Percentiles rank a stretch among this genome's conserved stretches.
These are phyloP conservation scores for Thereva unica DNA, from an alignment of 2,888 invertebrate genomes.

Conservation along the genomic window DNA sequence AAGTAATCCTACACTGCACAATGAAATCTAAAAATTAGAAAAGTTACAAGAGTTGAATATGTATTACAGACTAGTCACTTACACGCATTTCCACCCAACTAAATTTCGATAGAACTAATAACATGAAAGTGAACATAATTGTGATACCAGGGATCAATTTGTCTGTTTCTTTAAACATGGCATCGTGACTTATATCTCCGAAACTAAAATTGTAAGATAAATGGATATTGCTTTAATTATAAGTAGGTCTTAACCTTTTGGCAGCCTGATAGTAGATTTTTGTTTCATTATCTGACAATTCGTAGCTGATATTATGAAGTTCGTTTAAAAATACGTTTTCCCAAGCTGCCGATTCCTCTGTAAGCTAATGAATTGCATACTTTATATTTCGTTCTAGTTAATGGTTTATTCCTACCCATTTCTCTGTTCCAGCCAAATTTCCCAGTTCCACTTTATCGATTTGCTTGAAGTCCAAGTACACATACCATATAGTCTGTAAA, in stretches of 20 bases:
- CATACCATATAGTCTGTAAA: slow-evolving; percentile 67
- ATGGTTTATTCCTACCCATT: slow-evolving; percentile 63
- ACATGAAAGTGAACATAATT: slow-evolving; percentile 76
- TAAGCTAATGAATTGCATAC: slow-evolving; percentile 51
- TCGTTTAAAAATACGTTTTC: slow-evolving; percentile 63
- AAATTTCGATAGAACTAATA: slow-evolving; percentile 71
- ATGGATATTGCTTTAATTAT: background rate
- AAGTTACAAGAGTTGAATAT: background rate
- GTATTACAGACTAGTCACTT: slow-evolving; percentile 46
- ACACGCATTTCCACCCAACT: slow-evolving; percentile 76
- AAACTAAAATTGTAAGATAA: slow-evolving; percentile 60
- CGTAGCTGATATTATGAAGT: slow-evolving; percentile 54
- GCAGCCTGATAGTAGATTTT: slow-evolving; percentile 65
- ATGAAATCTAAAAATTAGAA: slow-evolving; percentile 60
- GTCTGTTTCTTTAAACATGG: slow-evolving; percentile 74
- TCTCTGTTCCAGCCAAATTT: slow-evolving; percentile 74
- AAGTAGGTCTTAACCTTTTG: slow-evolving; percentile 59
- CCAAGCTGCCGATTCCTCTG: slow-evolving; percentile 64
- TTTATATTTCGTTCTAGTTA: background rate
- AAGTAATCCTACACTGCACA: slow-evolving; percentile 71
- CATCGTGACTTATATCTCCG: slow-evolving; percentile 72
- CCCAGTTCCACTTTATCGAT: slow-evolving; percentile 69
- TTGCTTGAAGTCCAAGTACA: slow-evolving; percentile 69
- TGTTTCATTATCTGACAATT: slow-evolving; percentile 54
- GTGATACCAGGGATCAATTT: slow-evolving; percentile 69